Evolutionary conservation across 2,113 vertebrate species (phyloP).

Genomic region (Gambusia holbrooki): DNA sequence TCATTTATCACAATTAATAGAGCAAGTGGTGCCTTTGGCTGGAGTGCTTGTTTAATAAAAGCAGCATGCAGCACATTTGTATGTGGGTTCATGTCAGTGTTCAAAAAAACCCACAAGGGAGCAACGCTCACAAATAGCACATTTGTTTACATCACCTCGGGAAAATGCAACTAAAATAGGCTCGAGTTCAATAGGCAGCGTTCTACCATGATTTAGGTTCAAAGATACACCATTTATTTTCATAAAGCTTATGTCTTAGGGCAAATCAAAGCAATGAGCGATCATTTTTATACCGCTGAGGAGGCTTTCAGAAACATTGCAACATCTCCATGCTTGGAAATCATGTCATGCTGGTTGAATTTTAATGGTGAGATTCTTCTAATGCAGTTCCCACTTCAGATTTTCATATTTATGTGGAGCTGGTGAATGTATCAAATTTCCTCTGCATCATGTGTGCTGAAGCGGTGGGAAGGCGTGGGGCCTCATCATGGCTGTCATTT

Average conservation of each 20-base stretch:
- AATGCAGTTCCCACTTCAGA: constrained; percentile 16
- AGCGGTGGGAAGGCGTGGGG: neutral
- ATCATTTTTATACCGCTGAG: constrained; percentile 21
- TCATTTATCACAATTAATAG: constrained; percentile 36
- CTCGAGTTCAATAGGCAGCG: constrained; percentile 26
- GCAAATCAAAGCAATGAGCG: constrained; percentile 39
- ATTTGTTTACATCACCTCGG: constrained; percentile 57
- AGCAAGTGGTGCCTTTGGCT: constrained; percentile 49
- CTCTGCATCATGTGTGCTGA: constrained; percentile 6
- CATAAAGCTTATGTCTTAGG: constrained; percentile 50
- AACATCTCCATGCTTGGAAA: constrained; percentile 32
- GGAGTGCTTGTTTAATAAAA: constrained; percentile 31
- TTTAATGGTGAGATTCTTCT: constrained; percentile 35
- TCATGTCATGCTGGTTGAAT: constrained; percentile 32
- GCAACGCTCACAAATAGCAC: constrained; percentile 28
- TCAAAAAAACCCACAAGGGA: constrained; percentile 26
- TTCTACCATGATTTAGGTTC: constrained; percentile 33
- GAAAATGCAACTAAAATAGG: constrained; percentile 45
- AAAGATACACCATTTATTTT: constrained; percentile 48
- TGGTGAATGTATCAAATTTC: constrained; percentile 39
- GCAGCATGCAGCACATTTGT: constrained; percentile 16
- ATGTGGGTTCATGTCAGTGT: constrained; percentile 19
- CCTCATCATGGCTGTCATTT: constrained; percentile 1
- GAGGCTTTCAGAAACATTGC: constrained; percentile 36
- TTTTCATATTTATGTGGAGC: constrained; percentile 43